phyloP scores from a whole-genome alignment of 1,140 invertebrate genomes.

The Zaprionus ghesquierei region DNA sequence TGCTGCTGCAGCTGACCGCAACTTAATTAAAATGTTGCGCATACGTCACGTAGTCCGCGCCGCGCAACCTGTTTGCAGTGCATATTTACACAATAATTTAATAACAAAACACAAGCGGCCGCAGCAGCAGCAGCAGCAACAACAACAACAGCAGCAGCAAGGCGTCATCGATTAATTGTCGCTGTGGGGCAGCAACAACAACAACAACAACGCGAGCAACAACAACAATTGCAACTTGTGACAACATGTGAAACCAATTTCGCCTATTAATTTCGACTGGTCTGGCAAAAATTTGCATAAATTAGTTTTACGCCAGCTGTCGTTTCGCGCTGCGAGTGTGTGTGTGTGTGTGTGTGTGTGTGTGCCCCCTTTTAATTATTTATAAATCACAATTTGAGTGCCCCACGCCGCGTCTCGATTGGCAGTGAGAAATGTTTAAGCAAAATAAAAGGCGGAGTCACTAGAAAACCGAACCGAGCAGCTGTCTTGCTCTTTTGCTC shows the following conservation, averaged over 20 bases:
- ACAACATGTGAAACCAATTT: slow-evolving; percentile 31
- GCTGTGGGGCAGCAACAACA: slow-evolving; percentile 20
- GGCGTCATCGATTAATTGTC: slow-evolving; percentile 45
- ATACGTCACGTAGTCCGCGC: slow-evolving; percentile 45
- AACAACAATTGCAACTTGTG: slow-evolving; percentile 8
- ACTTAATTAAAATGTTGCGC: slow-evolving; percentile 71
- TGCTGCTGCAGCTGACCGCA: slow-evolving; percentile 53
- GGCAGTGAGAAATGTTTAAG: slow-evolving; percentile 33
- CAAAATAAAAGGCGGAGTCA: slow-evolving; percentile 44
- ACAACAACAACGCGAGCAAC: slow-evolving; percentile 9
- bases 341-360: not conserved
- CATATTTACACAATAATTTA: slow-evolving; percentile 26
- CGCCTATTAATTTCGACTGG: slow-evolving; percentile 45
- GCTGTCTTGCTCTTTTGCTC: not conserved
- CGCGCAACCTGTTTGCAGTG: slow-evolving; percentile 29
- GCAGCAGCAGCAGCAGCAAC: not conserved
- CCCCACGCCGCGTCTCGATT: slow-evolving; percentile 22
- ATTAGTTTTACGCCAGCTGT: slow-evolving; percentile 43
- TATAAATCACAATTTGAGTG: slow-evolving; percentile 51
- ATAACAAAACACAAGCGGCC: slow-evolving; percentile 22
- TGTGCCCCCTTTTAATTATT: slow-evolving; percentile 46
- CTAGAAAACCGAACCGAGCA: slow-evolving; percentile 13
- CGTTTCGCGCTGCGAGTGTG: not conserved
- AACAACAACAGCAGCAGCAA: slow-evolving; percentile 27
- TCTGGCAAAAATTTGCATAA: slow-evolving; percentile 51